Conservation (phyloP, 2,113 vertebrate genomes). For the Seriola rivoliana region DNA sequence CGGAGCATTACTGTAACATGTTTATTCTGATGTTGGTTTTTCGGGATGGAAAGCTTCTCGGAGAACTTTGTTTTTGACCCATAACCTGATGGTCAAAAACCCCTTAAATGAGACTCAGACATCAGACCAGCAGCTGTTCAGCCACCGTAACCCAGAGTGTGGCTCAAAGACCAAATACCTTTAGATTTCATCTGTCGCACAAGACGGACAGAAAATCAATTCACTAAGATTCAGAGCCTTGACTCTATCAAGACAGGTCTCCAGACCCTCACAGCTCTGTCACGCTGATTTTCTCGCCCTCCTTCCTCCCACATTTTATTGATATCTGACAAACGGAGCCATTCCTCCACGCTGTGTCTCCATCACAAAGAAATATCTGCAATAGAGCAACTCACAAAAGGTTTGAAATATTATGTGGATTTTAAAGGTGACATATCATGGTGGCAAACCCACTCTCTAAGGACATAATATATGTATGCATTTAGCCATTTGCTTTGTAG, state of each 20-base stretch:
- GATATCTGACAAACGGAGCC: neutral
- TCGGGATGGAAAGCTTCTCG: neutral
- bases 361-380: slow-evolving; percentile 7
- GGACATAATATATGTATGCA: neutral
- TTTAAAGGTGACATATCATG: neutral
- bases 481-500: neutral
- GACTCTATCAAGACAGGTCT: neutral
- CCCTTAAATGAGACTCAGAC: too few relatives aligned
- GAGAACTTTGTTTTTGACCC: neutral
- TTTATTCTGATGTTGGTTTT: neutral
- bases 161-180: neutral
- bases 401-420: neutral
- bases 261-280: neutral
- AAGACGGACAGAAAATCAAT: slow-evolving; percentile 16
- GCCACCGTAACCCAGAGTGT: neutral
- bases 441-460: neutral
- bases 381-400: neutral
- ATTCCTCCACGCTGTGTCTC: slow-evolving; percentile 9
- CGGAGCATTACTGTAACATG: neutral
- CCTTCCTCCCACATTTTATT: slow-evolving; percentile 24
- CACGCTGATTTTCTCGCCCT: neutral
- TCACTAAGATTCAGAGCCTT: neutral
- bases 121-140: neutral
- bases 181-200: slow-evolving; percentile 21
- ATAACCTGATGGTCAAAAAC: too few relatives aligned